Percentiles rank a stretch among this genome's conserved stretches.
These are phyloP conservation scores for Gymnogyps californianus DNA, from an alignment of 2,113 vertebrate species.

Conservation along the genomic window DNA sequence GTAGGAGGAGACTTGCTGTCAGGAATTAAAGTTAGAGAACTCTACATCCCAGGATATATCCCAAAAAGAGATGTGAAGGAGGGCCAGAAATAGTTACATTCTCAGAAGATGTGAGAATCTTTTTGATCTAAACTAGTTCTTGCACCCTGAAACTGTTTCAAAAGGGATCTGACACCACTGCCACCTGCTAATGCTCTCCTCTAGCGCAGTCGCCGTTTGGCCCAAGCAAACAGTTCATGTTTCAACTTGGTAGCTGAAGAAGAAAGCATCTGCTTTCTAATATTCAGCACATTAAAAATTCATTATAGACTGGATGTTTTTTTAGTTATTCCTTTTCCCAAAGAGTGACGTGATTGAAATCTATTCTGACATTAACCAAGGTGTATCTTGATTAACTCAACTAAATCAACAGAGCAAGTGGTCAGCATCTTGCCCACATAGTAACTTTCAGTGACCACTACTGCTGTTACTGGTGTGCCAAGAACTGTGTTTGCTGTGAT, in stretches of 20 bases:
- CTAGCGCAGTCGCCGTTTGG: rapidly evolving
- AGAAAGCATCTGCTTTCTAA: background rate
- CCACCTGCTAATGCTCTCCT: background rate
- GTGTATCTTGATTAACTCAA: background rate
- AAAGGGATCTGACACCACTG: background rate
- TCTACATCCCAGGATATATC: background rate
- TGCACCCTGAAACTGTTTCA: background rate
- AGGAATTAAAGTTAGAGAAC: background rate
- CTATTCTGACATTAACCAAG: background rate
- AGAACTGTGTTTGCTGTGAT: background rate
- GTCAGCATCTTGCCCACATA: background rate
- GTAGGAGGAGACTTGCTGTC: background rate
- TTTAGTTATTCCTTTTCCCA: background rate
- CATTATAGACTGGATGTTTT: background rate
- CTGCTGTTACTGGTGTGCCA: background rate
- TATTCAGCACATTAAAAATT: background rate
- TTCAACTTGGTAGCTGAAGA: background rate
- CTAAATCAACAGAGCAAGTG: background rate
- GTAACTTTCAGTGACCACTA: background rate
- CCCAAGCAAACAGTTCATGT: background rate
- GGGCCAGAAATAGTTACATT: background rate
- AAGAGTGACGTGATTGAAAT: background rate
- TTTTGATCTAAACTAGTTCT: background rate
- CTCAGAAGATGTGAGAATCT: background rate
- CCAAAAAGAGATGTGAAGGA: background rate